A percentile compares a stretch with the other conserved stretches of the same genome.
Evolutionary conservation across 2,113 vertebrate genomes (phyloP).

Genomic region (Elaphurus davidianus): DNA sequence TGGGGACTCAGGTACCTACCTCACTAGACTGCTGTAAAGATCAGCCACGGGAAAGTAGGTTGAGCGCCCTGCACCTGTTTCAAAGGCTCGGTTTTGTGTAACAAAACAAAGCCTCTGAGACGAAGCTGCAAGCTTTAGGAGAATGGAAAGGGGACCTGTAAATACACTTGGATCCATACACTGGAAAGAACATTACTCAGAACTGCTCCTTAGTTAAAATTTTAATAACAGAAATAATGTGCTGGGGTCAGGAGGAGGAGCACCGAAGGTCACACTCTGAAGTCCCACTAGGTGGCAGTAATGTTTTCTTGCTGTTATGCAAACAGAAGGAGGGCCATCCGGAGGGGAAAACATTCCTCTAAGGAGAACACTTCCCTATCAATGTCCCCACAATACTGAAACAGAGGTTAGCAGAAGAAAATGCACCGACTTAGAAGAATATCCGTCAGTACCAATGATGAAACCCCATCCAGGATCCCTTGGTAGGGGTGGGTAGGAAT

Average conservation of each 20-base stretch:
- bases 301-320: conserved; percentile 75
- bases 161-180: neutral
- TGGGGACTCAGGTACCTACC: neutral
- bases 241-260: conserved; percentile 49
- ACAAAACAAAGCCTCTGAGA: neutral
- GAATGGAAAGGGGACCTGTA: neutral
- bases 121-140: neutral
- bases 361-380: neutral
- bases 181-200: neutral
- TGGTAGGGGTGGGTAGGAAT: neutral
- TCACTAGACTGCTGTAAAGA: neutral
- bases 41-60: neutral
- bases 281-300: conserved; percentile 83
- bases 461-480: neutral
- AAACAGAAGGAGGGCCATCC: neutral
- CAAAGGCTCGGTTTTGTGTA: neutral
- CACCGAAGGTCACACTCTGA: conserved; percentile 63
- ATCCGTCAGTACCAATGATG: neutral
- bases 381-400: neutral
- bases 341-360: neutral
- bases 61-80: neutral
- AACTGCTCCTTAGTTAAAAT: neutral
- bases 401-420: neutral
- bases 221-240: neutral
- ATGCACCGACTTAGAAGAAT: neutral